A percentile compares a stretch with the other conserved stretches of the same genome.
These are phyloP conservation scores for Ochropacha duplaris DNA, from an alignment of 2,888 invertebrate species.

Conservation along the genomic window DNA sequence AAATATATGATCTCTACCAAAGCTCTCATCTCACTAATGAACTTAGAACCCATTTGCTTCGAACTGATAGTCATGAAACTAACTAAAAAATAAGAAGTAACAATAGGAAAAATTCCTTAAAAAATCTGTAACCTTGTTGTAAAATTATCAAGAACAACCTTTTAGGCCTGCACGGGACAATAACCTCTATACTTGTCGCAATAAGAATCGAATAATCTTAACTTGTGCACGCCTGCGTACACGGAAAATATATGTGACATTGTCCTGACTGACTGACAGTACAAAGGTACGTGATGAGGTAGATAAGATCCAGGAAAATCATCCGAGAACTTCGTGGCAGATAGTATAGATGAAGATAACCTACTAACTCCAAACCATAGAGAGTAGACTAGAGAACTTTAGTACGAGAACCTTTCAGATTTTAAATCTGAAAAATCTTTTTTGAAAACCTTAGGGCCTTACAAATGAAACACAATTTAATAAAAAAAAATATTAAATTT, in stretches of 20 bases:
- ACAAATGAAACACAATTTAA: no score
- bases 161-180: background rate
- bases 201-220: background rate
- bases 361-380: background rate
- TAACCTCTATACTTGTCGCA: background rate
- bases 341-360: background rate
- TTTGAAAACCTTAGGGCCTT: no score
- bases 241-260: slow-evolving; percentile 22
- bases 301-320: slow-evolving; percentile 22
- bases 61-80: no score
- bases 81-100: background rate
- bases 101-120: background rate
- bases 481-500: no score
- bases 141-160: background rate
- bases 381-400: background rate
- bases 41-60: no score
- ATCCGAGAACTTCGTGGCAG: slow-evolving; percentile 12
- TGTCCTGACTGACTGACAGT: slow-evolving; percentile 17
- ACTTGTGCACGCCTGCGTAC: background rate
- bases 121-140: background rate
- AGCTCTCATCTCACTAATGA: no score
- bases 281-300: slow-evolving; percentile 27
- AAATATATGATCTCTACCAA: no score
- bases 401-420: no score
- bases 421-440: no score